Evolutionary conservation across 92 coral and sea anemone genomes (phyloP).

Genomic region (Diadumene lineata): DNA sequence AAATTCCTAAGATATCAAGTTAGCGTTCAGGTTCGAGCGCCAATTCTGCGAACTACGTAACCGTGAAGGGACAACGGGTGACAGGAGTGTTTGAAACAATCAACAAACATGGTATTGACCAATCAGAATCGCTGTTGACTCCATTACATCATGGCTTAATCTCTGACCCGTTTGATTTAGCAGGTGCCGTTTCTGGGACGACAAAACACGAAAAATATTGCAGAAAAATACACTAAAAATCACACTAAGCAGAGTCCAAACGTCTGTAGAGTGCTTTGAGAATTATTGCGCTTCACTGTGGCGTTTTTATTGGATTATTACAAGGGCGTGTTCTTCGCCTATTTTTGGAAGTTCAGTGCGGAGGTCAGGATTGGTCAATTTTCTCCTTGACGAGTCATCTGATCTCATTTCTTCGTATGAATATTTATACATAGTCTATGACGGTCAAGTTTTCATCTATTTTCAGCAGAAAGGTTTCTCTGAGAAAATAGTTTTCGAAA

Average conservation of each 20-base stretch:
- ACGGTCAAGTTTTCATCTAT: background rate
- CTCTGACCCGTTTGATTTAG: slow-evolving; percentile 57
- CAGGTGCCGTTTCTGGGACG: slow-evolving; percentile 36
- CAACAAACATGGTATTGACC: slow-evolving; percentile 36
- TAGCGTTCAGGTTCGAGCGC: slow-evolving; percentile 56
- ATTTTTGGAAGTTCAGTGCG: background rate
- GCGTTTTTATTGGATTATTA: background rate
- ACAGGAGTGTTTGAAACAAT: slow-evolving; percentile 43
- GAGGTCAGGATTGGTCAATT: slow-evolving; percentile 13
- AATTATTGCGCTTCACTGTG: background rate
- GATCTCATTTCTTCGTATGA: slow-evolving; percentile 19
- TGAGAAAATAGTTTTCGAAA: background rate
- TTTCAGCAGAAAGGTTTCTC: background rate
- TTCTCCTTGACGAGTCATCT: slow-evolving; percentile 10
- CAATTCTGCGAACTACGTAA: slow-evolving; percentile 61
- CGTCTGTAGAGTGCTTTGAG: background rate
- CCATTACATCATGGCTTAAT: slow-evolving; percentile 63
- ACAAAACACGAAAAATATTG: slow-evolving; percentile 15
- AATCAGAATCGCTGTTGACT: slow-evolving; percentile 25
- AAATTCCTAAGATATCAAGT: slow-evolving; percentile 75
- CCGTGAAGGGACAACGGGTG: slow-evolving; percentile 70
- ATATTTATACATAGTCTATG: slow-evolving; percentile 19
- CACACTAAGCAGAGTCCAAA: background rate
- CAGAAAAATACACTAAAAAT: background rate
- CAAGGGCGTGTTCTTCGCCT: background rate